Evolutionary conservation across 2,888 invertebrate species (phyloP).

Genomic region (Cryptophagus acutangulus): DNA sequence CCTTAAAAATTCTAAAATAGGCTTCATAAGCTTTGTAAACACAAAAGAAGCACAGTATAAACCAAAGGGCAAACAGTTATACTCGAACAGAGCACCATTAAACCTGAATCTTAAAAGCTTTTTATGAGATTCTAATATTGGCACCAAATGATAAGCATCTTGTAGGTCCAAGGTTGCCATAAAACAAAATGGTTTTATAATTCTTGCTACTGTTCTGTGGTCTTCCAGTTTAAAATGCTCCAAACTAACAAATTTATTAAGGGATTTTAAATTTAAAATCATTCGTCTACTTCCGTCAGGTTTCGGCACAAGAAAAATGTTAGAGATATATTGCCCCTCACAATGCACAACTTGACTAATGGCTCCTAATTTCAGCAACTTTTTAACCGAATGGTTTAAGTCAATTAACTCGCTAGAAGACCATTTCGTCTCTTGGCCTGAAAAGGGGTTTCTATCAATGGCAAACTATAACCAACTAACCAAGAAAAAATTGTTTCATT

Average conservation of each 20-base stretch:
- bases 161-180: conserved; percentile 12
- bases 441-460: conserved; percentile 9
- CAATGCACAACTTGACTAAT: conserved; percentile 5
- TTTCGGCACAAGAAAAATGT: conserved; percentile 13
- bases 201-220: conserved; percentile 13
- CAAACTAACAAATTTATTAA: conserved; percentile 15
- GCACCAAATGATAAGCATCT: conserved; percentile 14
- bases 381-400: conserved; percentile 7
- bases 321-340: conserved; percentile 11
- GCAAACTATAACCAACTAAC: conserved; percentile 11
- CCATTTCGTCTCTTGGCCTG: conserved; percentile 8
- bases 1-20: conserved; percentile 15
- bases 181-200: conserved; percentile 9
- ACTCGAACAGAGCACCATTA: conserved; percentile 5
- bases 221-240: conserved; percentile 25
- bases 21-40: not conserved
- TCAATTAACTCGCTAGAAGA: conserved; percentile 7
- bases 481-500: conserved; percentile 14
- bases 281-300: conserved; percentile 13
- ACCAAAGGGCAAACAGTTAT: conserved; percentile 10
- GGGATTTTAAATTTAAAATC: conserved; percentile 22
- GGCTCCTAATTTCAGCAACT: conserved; percentile 9
- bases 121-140: not conserved
- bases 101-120: conserved; percentile 13
- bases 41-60: conserved; percentile 8